phyloP scores from a whole-genome alignment of 2,113 vertebrate species.

The Tychaedon coryphoeus region DNA sequence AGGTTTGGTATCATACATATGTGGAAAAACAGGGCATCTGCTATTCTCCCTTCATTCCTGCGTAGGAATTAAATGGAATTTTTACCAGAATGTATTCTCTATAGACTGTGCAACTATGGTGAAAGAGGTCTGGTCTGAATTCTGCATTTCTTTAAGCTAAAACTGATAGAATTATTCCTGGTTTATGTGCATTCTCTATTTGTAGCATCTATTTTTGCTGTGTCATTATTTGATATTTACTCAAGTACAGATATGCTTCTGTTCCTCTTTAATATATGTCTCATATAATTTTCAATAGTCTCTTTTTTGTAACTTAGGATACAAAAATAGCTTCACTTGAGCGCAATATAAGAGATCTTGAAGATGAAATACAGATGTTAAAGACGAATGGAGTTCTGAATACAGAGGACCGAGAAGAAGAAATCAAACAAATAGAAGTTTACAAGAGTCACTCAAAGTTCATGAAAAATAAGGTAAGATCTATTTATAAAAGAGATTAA shows the following conservation, averaged over 20 bases:
- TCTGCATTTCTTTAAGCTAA: neutral
- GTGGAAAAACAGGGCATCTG: neutral
- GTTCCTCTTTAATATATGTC: neutral
- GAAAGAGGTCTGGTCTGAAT: neutral
- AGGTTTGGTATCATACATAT: neutral
- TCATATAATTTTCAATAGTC: neutral
- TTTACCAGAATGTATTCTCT: neutral
- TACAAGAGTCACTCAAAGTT: conserved; percentile 99
- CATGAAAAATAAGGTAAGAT: conserved; percentile 96
- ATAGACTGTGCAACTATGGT: neutral
- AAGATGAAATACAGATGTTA: conserved; percentile 99
- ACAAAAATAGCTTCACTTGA: conserved; percentile 98
- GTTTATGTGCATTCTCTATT: neutral
- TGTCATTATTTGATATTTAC: neutral
- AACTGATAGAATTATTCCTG: neutral
- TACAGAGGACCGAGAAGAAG: conserved; percentile 95
- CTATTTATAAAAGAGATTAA: conserved; percentile 31
- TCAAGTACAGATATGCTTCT: neutral
- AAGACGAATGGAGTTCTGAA: conserved; percentile 95
- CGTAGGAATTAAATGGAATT: neutral
- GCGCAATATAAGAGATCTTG: conserved; percentile 96
- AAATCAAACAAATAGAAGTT: conserved; percentile 99
- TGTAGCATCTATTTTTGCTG: neutral
- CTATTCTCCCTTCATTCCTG: neutral
- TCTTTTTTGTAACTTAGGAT: conserved; percentile 80